These are phyloP conservation scores for Harpalus rufipes DNA, from an alignment of 2,888 invertebrate genomes.

Conservation along the genomic window DNA sequence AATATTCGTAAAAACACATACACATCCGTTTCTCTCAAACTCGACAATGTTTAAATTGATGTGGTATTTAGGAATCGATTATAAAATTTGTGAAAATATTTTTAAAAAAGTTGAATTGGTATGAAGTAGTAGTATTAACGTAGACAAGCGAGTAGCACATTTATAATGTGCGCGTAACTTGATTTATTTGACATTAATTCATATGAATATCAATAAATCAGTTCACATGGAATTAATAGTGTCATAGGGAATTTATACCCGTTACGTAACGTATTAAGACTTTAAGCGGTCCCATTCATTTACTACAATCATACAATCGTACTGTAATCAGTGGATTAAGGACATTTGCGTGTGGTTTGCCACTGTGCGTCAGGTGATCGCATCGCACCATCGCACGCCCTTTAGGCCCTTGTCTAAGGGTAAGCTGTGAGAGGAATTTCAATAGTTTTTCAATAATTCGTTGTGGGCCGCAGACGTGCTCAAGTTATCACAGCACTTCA, in stretches of 20 bases:
- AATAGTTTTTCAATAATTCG: constrained; percentile 52
- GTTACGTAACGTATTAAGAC: constrained; percentile 66
- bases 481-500: constrained; percentile 73
- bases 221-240: constrained; percentile 65
- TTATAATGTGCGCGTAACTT: constrained; percentile 60
- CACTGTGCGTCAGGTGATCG: constrained; percentile 28
- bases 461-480: constrained; percentile 70
- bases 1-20: too few relatives aligned
- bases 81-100: constrained; percentile 3
- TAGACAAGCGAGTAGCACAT: constrained; percentile 31
- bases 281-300: constrained; percentile 64
- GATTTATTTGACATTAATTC: constrained; percentile 64
- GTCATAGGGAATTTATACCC: constrained; percentile 64
- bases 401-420: neutral
- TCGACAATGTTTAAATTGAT: too few relatives aligned
- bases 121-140: constrained; percentile 15
- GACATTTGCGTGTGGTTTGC: constrained; percentile 14
- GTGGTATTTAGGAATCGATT: neutral
- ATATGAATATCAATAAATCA: constrained; percentile 67
- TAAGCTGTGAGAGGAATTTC: neutral
- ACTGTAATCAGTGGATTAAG: constrained; percentile 65
- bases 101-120: neutral
- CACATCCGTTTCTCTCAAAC: too few relatives aligned
- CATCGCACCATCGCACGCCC: neutral
- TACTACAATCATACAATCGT: constrained; percentile 64